Base-by-base conservation (phyloP, 2,113 vertebrate genomes). In the Melanerpes aurifrons region DNA sequence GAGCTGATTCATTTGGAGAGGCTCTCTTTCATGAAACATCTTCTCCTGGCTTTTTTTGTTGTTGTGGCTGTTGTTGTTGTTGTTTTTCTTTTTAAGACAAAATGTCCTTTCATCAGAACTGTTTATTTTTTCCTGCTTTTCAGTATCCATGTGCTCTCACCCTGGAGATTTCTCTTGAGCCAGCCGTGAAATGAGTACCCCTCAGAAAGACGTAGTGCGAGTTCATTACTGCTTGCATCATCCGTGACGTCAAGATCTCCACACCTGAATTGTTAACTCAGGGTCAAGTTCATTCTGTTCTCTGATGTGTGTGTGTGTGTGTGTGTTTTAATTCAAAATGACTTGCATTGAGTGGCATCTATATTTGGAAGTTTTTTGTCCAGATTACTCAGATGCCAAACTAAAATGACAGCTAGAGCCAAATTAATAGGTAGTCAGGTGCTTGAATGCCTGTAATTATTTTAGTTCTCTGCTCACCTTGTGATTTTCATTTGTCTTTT, bases 1-100 rank as follows among this genome's bases (percentile, higher is more conserved):
- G 69, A 89, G 47, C 53, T 87, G 82, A 92, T 82, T 92, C 47
- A 93, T 87, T 87, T 64, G 67, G 70, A 78, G 70, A 88, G 25
- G 47, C 63, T 94, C 63, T 94, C 66, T 81, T 86, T 89, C n/a
- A 70, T 8, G 12, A 73, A 87, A 31, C 43, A 56, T 73, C 17
- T 77, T 95, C n/a, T 83, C 66, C 81, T 3, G 2, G 12, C 4
- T 80, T 53, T 62, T 31, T 17, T 21, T 50, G 24, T 53, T 53
- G 22, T 53, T 50, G 45, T 47, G 45, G 45, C 14, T 47, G 64
- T 77, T n/a, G 17, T 78, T n/a, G 17, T 78, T 48, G 21, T 50
- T 53, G 22, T 50, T 50, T 47, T 77, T n/a, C 15, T 79, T 43
- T 48, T 32, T 4, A 11, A 69, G 45, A 80, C 25, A 82, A 72